phyloP scores from a whole-genome alignment of 2,797 vertebrate genomes.

The Gymnoscopelus braueri region DNA sequence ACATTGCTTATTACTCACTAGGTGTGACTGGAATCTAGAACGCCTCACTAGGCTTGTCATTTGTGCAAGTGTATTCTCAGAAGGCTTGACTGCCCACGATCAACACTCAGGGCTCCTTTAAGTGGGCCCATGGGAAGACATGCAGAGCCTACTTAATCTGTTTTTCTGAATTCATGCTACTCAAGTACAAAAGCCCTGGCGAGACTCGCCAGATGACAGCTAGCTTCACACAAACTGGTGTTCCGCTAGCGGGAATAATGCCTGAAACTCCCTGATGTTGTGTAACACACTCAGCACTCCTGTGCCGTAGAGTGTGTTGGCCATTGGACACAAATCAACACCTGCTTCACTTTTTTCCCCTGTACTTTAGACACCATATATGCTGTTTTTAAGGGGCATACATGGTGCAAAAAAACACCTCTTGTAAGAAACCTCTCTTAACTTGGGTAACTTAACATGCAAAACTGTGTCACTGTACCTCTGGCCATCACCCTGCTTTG shows the following conservation, averaged over 20 bases:
- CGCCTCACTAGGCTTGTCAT: conserved; percentile 20
- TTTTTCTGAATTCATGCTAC: too few species aligned
- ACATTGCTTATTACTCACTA: conserved; percentile 35
- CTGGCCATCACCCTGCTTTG: conserved; percentile 18
- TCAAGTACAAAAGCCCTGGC: conserved; percentile 33
- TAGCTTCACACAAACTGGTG: conserved; percentile 45
- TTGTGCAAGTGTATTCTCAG: conserved; percentile 23
- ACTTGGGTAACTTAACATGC: conserved; percentile 12
- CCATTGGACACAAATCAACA: conserved; percentile 52
- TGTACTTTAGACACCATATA: conserved; percentile 12
- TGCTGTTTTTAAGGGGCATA: conserved; percentile 22
- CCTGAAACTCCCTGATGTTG: conserved; percentile 58
- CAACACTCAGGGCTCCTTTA: not conserved
- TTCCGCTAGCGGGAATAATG: conserved; percentile 49
- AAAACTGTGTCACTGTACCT: conserved; percentile 23
- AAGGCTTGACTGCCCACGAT: conserved; percentile 22
- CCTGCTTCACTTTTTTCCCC: conserved; percentile 53
- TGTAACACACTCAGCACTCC: conserved; percentile 27
- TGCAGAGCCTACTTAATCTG: not conserved
- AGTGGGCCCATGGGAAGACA: not conserved
- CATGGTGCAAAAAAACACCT: conserved; percentile 10
- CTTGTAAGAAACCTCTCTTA: conserved; percentile 28
- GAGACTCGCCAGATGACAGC: conserved; percentile 21
- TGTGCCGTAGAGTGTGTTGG: conserved; percentile 31
- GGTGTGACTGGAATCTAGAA: conserved; percentile 24